phyloP scores from a whole-genome alignment of 2,797 vertebrate genomes.

The Spea hammondii region DNA sequence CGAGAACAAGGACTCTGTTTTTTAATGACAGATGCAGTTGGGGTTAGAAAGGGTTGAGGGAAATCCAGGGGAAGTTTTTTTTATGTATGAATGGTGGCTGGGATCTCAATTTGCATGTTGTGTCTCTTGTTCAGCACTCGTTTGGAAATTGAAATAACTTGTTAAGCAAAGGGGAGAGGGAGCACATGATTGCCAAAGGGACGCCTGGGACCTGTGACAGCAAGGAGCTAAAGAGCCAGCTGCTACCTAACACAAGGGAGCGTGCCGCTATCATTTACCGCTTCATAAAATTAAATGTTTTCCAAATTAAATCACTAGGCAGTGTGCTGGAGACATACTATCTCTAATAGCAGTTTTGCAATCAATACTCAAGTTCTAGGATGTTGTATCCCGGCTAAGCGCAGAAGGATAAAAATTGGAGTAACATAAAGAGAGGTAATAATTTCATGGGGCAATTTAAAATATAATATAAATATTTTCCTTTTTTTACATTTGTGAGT shows the following conservation, averaged over 20 bases:
- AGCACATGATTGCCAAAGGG: conserved; percentile 76
- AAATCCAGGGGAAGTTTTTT: conserved; percentile 84
- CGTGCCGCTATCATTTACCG: conserved; percentile 79
- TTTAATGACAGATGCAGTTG: conserved; percentile 82
- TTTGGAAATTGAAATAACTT: conserved; percentile 84
- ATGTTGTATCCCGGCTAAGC: conserved; percentile 52
- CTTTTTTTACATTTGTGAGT: too few relatives aligned
- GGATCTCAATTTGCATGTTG: conserved; percentile 78
- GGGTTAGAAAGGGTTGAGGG: conserved; percentile 66
- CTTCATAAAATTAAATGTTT: conserved; percentile 85
- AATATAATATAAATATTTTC: too few relatives aligned
- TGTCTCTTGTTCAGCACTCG: conserved; percentile 77
- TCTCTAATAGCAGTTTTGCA: conserved; percentile 82
- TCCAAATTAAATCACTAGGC: conserved; percentile 82
- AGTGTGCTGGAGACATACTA: conserved; percentile 72
- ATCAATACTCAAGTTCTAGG: conserved; percentile 69
- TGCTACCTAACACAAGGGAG: conserved; percentile 76
- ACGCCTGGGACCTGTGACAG: conserved; percentile 72
- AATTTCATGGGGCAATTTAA: too few relatives aligned
- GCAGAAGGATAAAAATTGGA: conserved; percentile 10
- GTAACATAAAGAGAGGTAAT: conserved; percentile 15
- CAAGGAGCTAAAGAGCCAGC: conserved; percentile 76
- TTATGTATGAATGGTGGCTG: conserved; percentile 75
- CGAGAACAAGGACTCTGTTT: conserved; percentile 79
- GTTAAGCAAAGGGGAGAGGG: conserved; percentile 79